Percentiles rank a stretch among this genome's conserved stretches.
Evolutionary conservation across 1,140 invertebrate genomes (phyloP).

Genomic region (Zaprionus davidi): DNA sequence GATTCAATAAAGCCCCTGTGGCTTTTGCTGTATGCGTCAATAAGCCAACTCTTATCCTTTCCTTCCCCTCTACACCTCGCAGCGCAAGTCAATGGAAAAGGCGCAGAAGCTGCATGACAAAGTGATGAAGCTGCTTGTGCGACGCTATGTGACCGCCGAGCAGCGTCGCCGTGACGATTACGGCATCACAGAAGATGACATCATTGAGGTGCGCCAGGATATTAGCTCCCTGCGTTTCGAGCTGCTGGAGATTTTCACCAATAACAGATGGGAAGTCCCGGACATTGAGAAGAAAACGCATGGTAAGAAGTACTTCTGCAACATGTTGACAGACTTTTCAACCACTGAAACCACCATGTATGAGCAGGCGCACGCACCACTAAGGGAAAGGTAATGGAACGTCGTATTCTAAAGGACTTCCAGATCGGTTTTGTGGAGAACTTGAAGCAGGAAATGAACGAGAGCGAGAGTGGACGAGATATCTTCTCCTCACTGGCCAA

Average conservation of each 20-base stretch:
- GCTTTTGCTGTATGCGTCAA: slow-evolving; percentile 60
- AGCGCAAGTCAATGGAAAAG: slow-evolving; percentile 90
- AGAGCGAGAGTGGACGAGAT: slow-evolving; percentile 88
- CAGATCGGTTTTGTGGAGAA: slow-evolving; percentile 94
- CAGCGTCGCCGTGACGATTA: slow-evolving; percentile 92
- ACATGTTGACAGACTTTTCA: slow-evolving; percentile 29
- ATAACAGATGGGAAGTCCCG: slow-evolving; percentile 92
- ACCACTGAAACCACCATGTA: neutral
- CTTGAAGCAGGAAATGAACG: slow-evolving; percentile 90
- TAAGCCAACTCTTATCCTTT: slow-evolving; percentile 23
- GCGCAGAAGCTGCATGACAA: slow-evolving; percentile 89
- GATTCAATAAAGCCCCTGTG: slow-evolving; percentile 74
- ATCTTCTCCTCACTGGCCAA: slow-evolving; percentile 92
- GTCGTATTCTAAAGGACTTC: slow-evolving; percentile 94
- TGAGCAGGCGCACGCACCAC: slow-evolving; percentile 89
- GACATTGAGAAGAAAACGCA: slow-evolving; percentile 87
- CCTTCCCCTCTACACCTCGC: slow-evolving; percentile 12
- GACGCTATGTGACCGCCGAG: slow-evolving; percentile 93
- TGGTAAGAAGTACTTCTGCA: slow-evolving; percentile 84
- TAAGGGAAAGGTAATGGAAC: slow-evolving; percentile 93
- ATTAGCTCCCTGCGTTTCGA: slow-evolving; percentile 94
- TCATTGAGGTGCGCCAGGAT: slow-evolving; percentile 98
- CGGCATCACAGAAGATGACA: slow-evolving; percentile 96
- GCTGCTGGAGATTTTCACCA: slow-evolving; percentile 93
- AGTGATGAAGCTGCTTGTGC: slow-evolving; percentile 91